Evolutionary conservation across 2,113 vertebrate species (phyloP).

Genomic region (Galbula dea): DNA sequence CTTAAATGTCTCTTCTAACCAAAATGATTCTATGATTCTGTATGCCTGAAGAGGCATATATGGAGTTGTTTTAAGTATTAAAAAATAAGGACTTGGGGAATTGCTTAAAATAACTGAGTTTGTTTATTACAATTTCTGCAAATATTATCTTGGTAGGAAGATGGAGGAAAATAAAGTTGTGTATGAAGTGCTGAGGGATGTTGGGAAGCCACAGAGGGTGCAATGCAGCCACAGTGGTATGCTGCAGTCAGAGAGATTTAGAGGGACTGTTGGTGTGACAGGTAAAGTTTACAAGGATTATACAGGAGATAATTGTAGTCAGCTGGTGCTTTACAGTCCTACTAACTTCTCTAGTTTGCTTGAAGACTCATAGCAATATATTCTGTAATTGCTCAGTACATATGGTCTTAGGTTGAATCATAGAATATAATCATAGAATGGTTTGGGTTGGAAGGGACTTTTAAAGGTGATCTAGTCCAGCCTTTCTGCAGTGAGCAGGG

Average conservation of each 20-base stretch:
- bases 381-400: not conserved
- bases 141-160: not conserved
- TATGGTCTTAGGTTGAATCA: not conserved
- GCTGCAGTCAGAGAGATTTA: not conserved
- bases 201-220: not conserved
- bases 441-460: no score
- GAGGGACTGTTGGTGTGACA: not conserved
- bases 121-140: not conserved
- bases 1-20: no score
- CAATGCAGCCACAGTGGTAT: not conserved
- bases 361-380: not conserved
- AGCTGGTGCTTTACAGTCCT: not conserved
- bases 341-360: not conserved
- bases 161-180: not conserved
- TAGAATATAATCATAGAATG: no score
- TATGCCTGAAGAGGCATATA: not conserved
- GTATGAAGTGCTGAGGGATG: not conserved
- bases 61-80: not conserved
- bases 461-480: no score
- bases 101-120: not conserved
- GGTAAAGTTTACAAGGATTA: constrained; percentile 26
- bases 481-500: no score
- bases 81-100: not conserved
- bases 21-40: no score
- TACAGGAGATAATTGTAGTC: not conserved